Evolutionary conservation across 2,797 vertebrate species (phyloP), one percentile per base, ranked within the genome.

Genomic region (Halcyon chelicuti): DNA sequence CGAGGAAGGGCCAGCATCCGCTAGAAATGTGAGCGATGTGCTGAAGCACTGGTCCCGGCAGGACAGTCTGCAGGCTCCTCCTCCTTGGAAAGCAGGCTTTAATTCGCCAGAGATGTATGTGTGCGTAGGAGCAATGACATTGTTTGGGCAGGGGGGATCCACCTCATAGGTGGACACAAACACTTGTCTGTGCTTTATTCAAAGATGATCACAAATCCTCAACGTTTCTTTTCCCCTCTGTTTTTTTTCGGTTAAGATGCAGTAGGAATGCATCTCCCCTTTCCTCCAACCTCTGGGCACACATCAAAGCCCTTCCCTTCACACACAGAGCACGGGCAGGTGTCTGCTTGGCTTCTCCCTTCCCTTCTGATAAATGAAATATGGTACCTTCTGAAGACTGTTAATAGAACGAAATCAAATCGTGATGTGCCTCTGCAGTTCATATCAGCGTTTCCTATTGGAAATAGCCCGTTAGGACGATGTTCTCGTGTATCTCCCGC

Each of bases 151-250:
- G 8, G 4, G 9, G 7, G 20, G 7, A 14, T 62, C 15, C 23
- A 29, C 46, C 31, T 77, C 49, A 4, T 15, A 10, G 9, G 13
- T 28, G 51, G 35, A 63, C 17, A 33, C 13, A 67, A 31, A 35
- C 28, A 20, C 17, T 22, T 5, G 2, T 5, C 15, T 60, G 29
- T 3, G 1, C 28, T 84, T 57, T 68, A 82, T 44, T 81, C 63
- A 78, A 75, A 77, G 21, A 14, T 86, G 51, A 75, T 72, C 54
- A 62, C 29, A 89, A 75, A 55, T 55, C 14, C 23, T 39, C 40
- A 51, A 20, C 14, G 14, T 60, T 14, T 54, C 3, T 4, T 1
- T 3, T 1, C 6, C 7, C 1, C 5, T 9, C 3, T 8, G 7
- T 57, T 60, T 65, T 51, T 8, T 29, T 33, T n/a, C 20, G 0